Conservation (phyloP, 1,140 invertebrate genomes). For the Contarinia nasturtii region DNA sequence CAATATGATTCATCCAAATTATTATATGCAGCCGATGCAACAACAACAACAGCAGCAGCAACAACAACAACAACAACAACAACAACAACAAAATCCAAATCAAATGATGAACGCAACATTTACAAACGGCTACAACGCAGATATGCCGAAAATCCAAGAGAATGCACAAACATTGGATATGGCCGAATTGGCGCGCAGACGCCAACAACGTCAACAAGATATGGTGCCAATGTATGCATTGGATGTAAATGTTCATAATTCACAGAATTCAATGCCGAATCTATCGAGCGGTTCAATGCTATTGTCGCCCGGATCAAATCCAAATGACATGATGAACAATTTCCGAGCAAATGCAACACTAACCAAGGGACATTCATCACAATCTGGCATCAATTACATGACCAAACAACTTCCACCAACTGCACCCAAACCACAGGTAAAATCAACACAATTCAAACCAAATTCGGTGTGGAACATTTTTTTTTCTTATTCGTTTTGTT, state of each 20-base stretch:
- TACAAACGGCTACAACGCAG: conserved; percentile 6
- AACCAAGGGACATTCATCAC: too few relatives aligned
- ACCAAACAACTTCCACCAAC: conserved; percentile 13
- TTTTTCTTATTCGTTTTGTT: conserved; percentile 9
- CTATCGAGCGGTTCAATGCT: neutral
- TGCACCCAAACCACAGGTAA: conserved; percentile 19
- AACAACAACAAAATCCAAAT: conserved; percentile 9
- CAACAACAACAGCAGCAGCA: conserved; percentile 12
- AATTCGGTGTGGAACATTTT: too few relatives aligned
- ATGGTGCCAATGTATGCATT: conserved; percentile 20
- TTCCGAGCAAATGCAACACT: too few relatives aligned
- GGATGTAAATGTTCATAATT: neutral
- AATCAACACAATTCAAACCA: neutral
- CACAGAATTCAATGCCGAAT: neutral
- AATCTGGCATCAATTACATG: neutral
- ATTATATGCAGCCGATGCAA: conserved; percentile 15
- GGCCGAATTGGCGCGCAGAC: conserved; percentile 43
- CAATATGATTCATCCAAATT: conserved; percentile 10
- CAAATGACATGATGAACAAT: too few relatives aligned
- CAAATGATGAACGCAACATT: conserved; percentile 1
- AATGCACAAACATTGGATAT: conserved; percentile 50
- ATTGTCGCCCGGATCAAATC: neutral
- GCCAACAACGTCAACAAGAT: conserved; percentile 12
- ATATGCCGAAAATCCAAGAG: conserved; percentile 24
- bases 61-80: conserved; percentile 12